These are phyloP conservation scores for Drosophila miranda DNA, from an alignment of 1,140 invertebrate genomes.

Conservation along the genomic window DNA sequence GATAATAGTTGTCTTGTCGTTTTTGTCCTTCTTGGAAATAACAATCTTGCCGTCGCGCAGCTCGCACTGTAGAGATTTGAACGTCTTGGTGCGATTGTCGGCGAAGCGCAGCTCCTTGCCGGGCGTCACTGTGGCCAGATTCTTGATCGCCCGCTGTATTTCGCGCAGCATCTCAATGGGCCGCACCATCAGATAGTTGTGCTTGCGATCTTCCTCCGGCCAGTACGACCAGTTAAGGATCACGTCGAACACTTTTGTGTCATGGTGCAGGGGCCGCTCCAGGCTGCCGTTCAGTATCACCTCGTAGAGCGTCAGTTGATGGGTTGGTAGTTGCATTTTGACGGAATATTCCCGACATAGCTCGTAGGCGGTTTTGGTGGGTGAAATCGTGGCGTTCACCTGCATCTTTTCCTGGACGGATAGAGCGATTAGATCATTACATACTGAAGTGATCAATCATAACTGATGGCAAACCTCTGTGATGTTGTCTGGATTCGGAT, in stretches of 20 bases:
- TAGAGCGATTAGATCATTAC: background rate
- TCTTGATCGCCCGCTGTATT: conserved; percentile 82
- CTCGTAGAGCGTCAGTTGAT: conserved; percentile 89
- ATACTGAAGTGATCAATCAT: no score
- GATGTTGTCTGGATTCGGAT: conserved; percentile 72
- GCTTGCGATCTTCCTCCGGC: conserved; percentile 90
- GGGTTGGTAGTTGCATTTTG: conserved; percentile 85
- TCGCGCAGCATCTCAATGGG: conserved; percentile 83
- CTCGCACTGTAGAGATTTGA: conserved; percentile 90
- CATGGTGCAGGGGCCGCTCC: conserved; percentile 89
- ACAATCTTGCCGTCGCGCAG: conserved; percentile 90
- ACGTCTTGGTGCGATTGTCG: conserved; percentile 89
- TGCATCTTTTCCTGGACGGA: conserved; percentile 72
- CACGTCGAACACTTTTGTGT: conserved; percentile 86
- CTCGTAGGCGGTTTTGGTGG: conserved; percentile 89
- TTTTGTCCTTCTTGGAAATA: conserved; percentile 87
- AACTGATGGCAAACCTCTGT: conserved; percentile 55
- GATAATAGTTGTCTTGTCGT: conserved; percentile 72
- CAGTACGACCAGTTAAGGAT: conserved; percentile 93
- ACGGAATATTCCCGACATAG: conserved; percentile 87
- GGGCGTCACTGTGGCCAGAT: conserved; percentile 84
- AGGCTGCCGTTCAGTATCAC: conserved; percentile 88
- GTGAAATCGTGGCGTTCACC: conserved; percentile 84
- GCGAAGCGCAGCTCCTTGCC: conserved; percentile 90
- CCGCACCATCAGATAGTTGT: conserved; percentile 90